These are phyloP conservation scores for Pararge aegeria DNA, from an alignment of 1,140 invertebrate species.

Conservation along the genomic window DNA sequence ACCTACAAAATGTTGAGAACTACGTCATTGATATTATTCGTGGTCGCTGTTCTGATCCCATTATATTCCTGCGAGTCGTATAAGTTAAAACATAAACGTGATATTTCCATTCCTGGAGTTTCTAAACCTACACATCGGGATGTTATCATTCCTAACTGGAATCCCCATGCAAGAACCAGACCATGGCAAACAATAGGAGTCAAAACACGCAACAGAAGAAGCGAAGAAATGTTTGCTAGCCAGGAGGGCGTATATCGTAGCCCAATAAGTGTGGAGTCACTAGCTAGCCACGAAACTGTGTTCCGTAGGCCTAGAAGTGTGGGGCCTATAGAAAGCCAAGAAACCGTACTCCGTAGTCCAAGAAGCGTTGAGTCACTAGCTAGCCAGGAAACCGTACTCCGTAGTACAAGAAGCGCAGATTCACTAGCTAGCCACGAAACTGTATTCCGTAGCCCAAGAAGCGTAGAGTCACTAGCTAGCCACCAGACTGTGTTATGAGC, in stretches of 20 bases:
- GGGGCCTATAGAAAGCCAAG: slow-evolving; percentile 14
- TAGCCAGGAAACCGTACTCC: not conserved
- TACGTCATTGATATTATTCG: not conserved
- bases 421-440: slow-evolving; percentile 22
- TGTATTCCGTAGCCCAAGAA: slow-evolving; percentile 9
- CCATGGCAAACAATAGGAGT: slow-evolving; percentile 27
- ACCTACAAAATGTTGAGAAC: not conserved
- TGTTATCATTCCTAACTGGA: slow-evolving; percentile 43
- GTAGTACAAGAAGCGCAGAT: slow-evolving; percentile 26
- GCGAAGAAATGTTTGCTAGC: slow-evolving; percentile 1
- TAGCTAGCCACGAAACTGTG: not conserved
- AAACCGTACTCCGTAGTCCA: slow-evolving; percentile 9
- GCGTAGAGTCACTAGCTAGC: slow-evolving; percentile 16
- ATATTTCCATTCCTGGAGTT: slow-evolving; percentile 29
- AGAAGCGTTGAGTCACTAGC: slow-evolving; percentile 3
- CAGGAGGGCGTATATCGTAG: slow-evolving; percentile 15
- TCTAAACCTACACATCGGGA: slow-evolving; percentile 36
- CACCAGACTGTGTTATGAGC: slow-evolving; percentile 15
- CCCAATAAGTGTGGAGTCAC: slow-evolving; percentile 21
- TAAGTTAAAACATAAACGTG: slow-evolving; percentile 14
- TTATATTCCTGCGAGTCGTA: not conserved
- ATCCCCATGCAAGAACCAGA: slow-evolving; percentile 36
- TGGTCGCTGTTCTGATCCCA: not conserved
- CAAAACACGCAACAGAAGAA: slow-evolving; percentile 10
- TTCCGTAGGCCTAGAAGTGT: slow-evolving; percentile 19